Base-by-base conservation (phyloP, 2,113 vertebrate genomes). In the Hypomesus transpacificus region DNA sequence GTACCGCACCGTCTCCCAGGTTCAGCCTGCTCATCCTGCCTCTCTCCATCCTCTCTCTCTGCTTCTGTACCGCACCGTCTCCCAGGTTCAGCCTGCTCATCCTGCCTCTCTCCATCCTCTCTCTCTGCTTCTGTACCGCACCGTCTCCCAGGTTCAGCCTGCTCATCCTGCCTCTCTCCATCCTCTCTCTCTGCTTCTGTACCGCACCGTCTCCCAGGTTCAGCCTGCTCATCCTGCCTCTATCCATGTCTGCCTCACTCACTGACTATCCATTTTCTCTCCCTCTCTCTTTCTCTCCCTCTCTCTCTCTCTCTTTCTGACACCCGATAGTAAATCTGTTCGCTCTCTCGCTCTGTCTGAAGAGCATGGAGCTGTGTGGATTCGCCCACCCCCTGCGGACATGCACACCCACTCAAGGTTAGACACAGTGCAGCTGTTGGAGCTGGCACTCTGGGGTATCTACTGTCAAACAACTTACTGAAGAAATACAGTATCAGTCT, bases 371-470 rank as follows among this genome's bases (percentile, higher is more conserved):
- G 70, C 79, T 63, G 46, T 59, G 77, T 80, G 68, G 76, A 85
- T 79, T 82, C 69, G 85, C 70, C 70, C 78, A 80, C 76, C 80
- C 85, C 77, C 82, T 81, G 77, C 77, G 81, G 81, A 85, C 22
- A 5, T 85, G 69, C 72, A 86, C 83, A 81, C 82, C 85, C 85
- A 85, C 86, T 86, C 80, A 82, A 85, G 81, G 84, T 87, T 82
- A 83, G 79, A 54, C 81, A 76, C 51, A 46, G 77, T 75, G 80
- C 76, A 74, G 74, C 67, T 72, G 70, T 75, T 74, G 39, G 18
- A 68, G 78, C 57, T 50, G 66, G 80, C 69, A 67, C 66, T 64
- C 26, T 3, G 26, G 21, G 16, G 57, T 69, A 63, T 75, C 77
- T 9, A 46, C 7, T 1, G 8, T 46, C 57, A 59, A 59, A 58